phyloP scores from a whole-genome alignment of 2,797 vertebrate genomes.

The Mycteria americana region DNA sequence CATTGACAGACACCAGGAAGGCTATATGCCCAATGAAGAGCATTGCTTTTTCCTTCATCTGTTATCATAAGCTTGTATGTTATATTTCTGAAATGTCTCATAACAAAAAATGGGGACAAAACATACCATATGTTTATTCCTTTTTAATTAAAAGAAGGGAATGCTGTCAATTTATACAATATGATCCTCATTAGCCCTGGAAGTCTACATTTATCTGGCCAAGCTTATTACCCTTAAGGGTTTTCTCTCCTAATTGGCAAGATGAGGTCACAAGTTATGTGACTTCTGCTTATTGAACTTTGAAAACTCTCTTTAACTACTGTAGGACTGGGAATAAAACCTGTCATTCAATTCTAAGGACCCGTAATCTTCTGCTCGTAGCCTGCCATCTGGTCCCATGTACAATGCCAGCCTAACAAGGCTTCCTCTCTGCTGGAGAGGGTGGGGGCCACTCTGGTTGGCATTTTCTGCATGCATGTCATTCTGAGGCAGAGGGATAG shows the following conservation, averaged over 20 bases:
- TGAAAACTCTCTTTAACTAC: background rate
- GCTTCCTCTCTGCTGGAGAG: background rate
- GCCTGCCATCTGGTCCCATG: background rate
- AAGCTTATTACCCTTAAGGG: background rate
- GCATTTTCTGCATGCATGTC: background rate
- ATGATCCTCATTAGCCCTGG: constrained; percentile 23
- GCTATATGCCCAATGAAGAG: background rate
- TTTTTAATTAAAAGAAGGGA: constrained; percentile 19
- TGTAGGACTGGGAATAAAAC: background rate
- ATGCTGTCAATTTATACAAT: constrained; percentile 23
- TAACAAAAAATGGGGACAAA: background rate
- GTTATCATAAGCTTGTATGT: background rate
- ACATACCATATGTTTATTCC: background rate
- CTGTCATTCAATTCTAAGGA: background rate
- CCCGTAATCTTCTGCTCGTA: background rate
- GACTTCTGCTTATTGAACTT: constrained; percentile 30
- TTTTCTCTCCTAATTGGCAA: constrained; percentile 51
- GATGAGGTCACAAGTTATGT: constrained; percentile 14
- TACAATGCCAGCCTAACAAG: background rate
- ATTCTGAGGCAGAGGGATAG: background rate
- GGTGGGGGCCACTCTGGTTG: accelerated
- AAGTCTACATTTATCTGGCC: constrained; percentile 18
- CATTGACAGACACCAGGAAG: background rate
- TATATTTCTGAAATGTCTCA: background rate
- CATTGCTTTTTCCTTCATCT: background rate